Evolutionary conservation across 2,797 vertebrate species (phyloP).

Genomic region (Menidia menidia): DNA sequence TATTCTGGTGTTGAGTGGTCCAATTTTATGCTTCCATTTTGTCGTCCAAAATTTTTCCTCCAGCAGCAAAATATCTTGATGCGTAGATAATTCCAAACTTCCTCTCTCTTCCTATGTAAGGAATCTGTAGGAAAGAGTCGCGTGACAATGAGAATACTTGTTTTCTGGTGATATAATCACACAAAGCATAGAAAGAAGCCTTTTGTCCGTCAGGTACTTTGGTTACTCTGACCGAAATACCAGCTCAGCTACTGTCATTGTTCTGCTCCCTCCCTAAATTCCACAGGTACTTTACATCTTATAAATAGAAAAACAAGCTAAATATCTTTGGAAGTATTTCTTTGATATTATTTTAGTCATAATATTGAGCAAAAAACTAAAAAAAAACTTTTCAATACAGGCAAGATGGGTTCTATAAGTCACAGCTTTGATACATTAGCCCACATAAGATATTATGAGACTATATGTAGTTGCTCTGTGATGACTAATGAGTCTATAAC

Average conservation of each 20-base stretch:
- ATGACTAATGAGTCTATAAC: constrained; percentile 1
- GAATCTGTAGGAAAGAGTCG: constrained; percentile 23
- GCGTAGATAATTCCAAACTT: constrained; percentile 7
- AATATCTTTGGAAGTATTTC: constrained; percentile 3
- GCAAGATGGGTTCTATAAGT: too few relatives aligned
- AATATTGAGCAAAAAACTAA: not conserved
- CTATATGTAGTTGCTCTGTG: not conserved
- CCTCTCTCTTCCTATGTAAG: constrained; percentile 8
- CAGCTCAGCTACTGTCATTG: constrained; percentile 66
- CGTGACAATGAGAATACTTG: constrained; percentile 23
- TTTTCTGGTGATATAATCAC: constrained; percentile 71
- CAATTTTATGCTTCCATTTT: constrained; percentile 16
- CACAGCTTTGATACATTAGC: not conserved
- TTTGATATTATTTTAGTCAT: not conserved
- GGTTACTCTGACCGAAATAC: constrained; percentile 75
- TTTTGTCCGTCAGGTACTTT: constrained; percentile 74
- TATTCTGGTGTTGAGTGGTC: not conserved
- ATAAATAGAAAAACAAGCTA: constrained; percentile 13
- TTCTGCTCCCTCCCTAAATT: constrained; percentile 72
- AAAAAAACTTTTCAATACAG: too few relatives aligned
- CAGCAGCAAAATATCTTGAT: not conserved
- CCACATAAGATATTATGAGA: not conserved
- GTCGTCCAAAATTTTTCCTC: constrained; percentile 15
- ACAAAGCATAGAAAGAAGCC: constrained; percentile 41
- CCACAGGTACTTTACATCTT: constrained; percentile 54